Evolutionary conservation across 2,888 invertebrate species (phyloP), one percentile per base, ranked within the genome.

Genomic region (Galerucella nymphaeae): DNA sequence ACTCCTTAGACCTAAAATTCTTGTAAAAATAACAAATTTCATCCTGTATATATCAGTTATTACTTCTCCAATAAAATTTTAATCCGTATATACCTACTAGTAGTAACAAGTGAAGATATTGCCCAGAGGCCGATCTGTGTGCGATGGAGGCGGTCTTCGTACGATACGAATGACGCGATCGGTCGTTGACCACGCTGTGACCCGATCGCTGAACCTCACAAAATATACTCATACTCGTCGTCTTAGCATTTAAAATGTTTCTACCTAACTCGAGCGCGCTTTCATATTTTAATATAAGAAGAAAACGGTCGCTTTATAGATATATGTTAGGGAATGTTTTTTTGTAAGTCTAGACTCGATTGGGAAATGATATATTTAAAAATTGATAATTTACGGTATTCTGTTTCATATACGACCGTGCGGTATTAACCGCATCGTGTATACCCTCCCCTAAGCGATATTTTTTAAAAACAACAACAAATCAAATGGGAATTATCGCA

Each of bases 141-240:
- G 70, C 65, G 65, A 23, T 23, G 23, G 23, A 70, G 66, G 70
- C 70, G 70, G 64, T 57, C 57, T 58, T 57, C 57, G 16, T 66
- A 18, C 41, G 63, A 48, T 66, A 18, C 41, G 63, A 48, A 50
- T 48, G 59, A 62, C 41, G 50, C 30, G 72, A 65, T 74, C 78
- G 82, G 82, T 82, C 82, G 80, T 80, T 81, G 82, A 82, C 82
- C 82, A 81, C 16, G n/a, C 76, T 71, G 66, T 78, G 81, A 80
- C 79, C 82, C 80, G 81, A 81, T 75, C 82, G 82, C 79, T 82
- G 82, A 82, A 82, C 82, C 80, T 79, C 78, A 53, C 78, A 53
- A 53, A 53, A 53, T 53, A 53, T 53, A 45, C 30, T 2, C 23
- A 23, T 42, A 16, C 16, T 50, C 50, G 13, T 50, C 50, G 50